Evolutionary conservation across 1,140 invertebrate genomes (phyloP).

Genomic region (Parasteatoda tepidariorum): DNA sequence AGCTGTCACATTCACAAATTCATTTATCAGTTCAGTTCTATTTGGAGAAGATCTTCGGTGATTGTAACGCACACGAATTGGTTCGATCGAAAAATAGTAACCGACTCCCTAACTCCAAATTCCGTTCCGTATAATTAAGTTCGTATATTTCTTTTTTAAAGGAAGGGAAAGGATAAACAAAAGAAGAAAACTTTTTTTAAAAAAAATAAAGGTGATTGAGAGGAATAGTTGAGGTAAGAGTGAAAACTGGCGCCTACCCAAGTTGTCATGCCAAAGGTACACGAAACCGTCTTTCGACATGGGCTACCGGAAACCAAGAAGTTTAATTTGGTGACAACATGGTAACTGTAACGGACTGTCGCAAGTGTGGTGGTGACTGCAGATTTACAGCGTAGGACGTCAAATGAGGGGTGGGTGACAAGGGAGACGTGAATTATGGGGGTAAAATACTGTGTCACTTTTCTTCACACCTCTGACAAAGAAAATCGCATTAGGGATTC

Average conservation of each 20-base stretch:
- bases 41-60: neutral
- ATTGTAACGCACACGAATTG: neutral
- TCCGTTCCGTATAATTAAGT: constrained; percentile 58
- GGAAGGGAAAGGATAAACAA: neutral
- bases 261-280: constrained; percentile 31
- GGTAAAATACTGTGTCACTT: neutral
- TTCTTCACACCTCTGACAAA: neutral
- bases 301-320: constrained; percentile 49
- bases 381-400: neutral
- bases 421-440: neutral
- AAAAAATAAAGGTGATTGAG: constrained; percentile 15
- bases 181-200: constrained; percentile 23
- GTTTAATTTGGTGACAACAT: constrained; percentile 39
- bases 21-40: neutral
- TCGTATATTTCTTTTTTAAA: neutral
- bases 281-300: constrained; percentile 16
- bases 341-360: constrained; percentile 37
- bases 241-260: constrained; percentile 21
- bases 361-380: neutral
- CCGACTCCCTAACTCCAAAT: constrained; percentile 26
- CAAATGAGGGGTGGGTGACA: neutral
- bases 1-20: neutral
- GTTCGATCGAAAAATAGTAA: constrained; percentile 31
- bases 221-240: neutral
- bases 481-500: neutral